Conservation (phyloP, 2,888 invertebrate species). For the Latheticus oryzae region DNA sequence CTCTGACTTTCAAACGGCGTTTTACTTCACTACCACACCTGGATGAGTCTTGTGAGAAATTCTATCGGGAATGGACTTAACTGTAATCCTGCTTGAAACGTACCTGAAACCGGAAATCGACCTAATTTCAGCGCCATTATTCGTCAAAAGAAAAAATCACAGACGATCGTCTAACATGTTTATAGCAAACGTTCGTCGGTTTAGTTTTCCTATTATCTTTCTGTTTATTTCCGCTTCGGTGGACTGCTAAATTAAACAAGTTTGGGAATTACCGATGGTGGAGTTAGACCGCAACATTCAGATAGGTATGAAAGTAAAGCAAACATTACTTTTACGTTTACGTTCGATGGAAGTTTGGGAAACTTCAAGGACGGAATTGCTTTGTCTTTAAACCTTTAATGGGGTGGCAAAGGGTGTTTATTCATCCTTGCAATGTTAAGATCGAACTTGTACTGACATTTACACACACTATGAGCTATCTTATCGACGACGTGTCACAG, state of each 20-base stretch:
- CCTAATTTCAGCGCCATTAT: conserved; percentile 30
- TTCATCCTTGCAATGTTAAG: no score
- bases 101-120: conserved; percentile 39
- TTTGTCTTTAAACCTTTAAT: no score
- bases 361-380: no score
- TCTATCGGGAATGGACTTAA: conserved; percentile 35
- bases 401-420: no score
- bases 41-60: conserved; percentile 36
- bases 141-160: background rate
- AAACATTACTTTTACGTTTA: background rate
- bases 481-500: conserved; percentile 12
- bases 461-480: conserved; percentile 6
- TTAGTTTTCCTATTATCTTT: conserved; percentile 19
- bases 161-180: background rate
- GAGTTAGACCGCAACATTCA: no score
- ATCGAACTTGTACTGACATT: conserved; percentile 7
- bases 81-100: conserved; percentile 41
- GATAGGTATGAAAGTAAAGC: no score
- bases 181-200: conserved; percentile 4
- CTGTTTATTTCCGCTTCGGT: conserved; percentile 21
- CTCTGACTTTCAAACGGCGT: conserved; percentile 30
- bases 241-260: conserved; percentile 29
- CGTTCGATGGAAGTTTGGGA: no score
- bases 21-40: conserved; percentile 33
- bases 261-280: conserved; percentile 3